Base-by-base conservation (phyloP, 2,797 vertebrate genomes). In the Hyperoplus immaculatus region DNA sequence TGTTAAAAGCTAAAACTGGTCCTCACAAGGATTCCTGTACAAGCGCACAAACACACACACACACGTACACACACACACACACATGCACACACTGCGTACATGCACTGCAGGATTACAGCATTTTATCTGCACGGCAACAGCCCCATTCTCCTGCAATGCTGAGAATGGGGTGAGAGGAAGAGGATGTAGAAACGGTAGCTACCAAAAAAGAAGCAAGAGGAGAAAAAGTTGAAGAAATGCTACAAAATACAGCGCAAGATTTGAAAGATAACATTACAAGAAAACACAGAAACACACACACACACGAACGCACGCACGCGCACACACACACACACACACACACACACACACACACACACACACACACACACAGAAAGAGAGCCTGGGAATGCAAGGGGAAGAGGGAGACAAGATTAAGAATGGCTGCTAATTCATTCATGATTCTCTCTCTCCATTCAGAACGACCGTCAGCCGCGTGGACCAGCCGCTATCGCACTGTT, bases 121-220 rank as follows among this genome's bases (percentile, higher is more conserved):
- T 85, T 86, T 96, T 95, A 96, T 96, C 95, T 96, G 94, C 95
- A 94, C 88, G 39, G 95, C 94, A 96, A 95, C 94, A 93, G 86
- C 77, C 69, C 63, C 75, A 60, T 89, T 72, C 80, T 69, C 69
- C 85, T 3, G 2, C 68, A 81, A 61, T 69, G 73, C 83, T 8
- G 84, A 87, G 74, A 8, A 29, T 45, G 38, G 77, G 62, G 56
- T 29, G 62, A 43, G 49, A 55, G 43, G 60, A 51, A 57, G 46
- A 58, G 16, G 41, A 88, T 18, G 12, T 56, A 57, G 60, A 50
- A n/a, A 66, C 3, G 45, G 54, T 55, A 81, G 7, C 9, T 74
- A 58, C 43, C 39, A 55, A 63, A 70, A 51, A 50, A 29, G 29
- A 43, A 38, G 60, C 29, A 43, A 13, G 14, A 43, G 38, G 36